Percentiles rank a stretch among this genome's conserved stretches.
These are phyloP conservation scores for Paramisgurnus dabryanus DNA, from an alignment of 2,113 vertebrate species.

Conservation along the genomic window DNA sequence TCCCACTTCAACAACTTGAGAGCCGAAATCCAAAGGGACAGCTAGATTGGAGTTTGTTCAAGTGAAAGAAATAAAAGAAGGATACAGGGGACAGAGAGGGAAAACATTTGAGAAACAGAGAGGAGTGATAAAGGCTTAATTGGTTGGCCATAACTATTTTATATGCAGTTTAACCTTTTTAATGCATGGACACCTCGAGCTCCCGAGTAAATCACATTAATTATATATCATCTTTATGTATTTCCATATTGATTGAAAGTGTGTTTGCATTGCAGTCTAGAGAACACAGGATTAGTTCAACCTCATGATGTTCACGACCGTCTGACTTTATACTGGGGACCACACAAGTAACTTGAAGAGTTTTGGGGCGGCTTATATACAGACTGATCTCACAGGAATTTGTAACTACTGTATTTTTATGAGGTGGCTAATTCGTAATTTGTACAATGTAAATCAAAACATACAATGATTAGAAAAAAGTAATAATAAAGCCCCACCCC, in stretches of 20 bases:
- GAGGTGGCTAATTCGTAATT: no score
- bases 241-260: conserved; percentile 29
- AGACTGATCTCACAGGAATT: no score
- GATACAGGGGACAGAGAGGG: conserved; percentile 53
- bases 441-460: no score
- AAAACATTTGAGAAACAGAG: conserved; percentile 41
- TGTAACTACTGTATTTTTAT: no score
- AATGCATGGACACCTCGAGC: conserved; percentile 55
- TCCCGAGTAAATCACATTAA: conserved; percentile 49
- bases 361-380: no score
- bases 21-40: conserved; percentile 74
- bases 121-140: conserved; percentile 78
- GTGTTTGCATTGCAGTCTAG: conserved; percentile 25
- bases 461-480: no score
- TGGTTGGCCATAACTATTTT: conserved; percentile 79
- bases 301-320: background rate
- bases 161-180: conserved; percentile 83
- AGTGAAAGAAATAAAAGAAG: conserved; percentile 42
- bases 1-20: conserved; percentile 73
- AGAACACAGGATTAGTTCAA: background rate
- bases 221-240: conserved; percentile 33
- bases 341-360: no score
- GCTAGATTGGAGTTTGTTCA: conserved; percentile 61
- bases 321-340: no score
- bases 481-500: no score